Conservation (phyloP, 1,140 invertebrate species). For the Mycetomoellerius zeteki region DNA sequence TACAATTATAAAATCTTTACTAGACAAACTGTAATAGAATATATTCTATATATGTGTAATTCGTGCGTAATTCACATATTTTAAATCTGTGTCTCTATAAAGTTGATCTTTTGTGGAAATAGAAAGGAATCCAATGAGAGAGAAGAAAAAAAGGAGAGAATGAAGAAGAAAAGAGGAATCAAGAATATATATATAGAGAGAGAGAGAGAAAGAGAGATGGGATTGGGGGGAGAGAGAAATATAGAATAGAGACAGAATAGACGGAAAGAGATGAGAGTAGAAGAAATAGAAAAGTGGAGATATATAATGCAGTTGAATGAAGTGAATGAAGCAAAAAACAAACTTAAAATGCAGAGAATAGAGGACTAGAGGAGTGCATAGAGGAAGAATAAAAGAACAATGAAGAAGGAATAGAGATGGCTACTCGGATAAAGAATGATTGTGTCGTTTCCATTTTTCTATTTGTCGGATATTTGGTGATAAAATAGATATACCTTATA, state of each 20-base stretch:
- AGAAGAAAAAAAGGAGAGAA: neutral
- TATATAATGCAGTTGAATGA: slow-evolving; percentile 7
- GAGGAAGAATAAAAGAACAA: slow-evolving; percentile 9
- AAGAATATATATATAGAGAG: neutral
- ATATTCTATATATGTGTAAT: neutral
- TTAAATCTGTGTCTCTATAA: neutral
- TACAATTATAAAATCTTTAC: too few species aligned
- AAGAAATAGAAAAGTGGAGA: slow-evolving; percentile 16
- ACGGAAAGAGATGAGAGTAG: neutral
- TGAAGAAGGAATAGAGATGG: neutral
- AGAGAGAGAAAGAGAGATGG: too few species aligned
- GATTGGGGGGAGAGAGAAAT: neutral
- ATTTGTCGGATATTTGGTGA: neutral
- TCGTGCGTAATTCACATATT: too few species aligned
- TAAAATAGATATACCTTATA: neutral
- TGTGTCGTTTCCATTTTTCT: neutral
- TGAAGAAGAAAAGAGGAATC: neutral
- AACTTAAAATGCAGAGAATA: neutral
- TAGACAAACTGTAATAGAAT: neutral
- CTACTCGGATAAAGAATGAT: neutral
- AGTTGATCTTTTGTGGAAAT: slow-evolving; percentile 8
- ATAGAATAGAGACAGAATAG: neutral
- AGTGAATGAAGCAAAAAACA: neutral
- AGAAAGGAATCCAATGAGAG: neutral
- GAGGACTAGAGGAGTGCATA: neutral